A percentile compares a stretch with the other conserved stretches of the same genome.
phyloP scores from a whole-genome alignment of 2,888 invertebrate species.

The Eledona agricola region DNA sequence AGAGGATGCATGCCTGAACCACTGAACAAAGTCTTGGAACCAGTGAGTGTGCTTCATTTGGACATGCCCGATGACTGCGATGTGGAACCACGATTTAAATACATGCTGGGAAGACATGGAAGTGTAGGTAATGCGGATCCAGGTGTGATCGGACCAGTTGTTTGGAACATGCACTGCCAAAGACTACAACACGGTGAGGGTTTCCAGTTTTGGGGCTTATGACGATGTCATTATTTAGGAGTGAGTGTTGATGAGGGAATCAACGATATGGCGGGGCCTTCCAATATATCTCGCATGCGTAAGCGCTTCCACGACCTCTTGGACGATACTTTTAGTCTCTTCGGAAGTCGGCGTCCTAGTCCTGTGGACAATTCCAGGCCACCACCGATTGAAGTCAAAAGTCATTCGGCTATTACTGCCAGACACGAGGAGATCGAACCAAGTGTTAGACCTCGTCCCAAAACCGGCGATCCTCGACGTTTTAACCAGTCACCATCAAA shows the following conservation, averaged over 20 bases:
- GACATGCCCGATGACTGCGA: slow-evolving; percentile 66
- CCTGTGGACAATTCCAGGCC: slow-evolving; percentile 51
- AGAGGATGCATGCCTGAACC: slow-evolving; percentile 81
- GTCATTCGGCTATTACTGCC: slow-evolving; percentile 56
- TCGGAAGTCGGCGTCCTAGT: slow-evolving; percentile 72
- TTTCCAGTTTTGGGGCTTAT: neutral
- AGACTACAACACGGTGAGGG: slow-evolving; percentile 67
- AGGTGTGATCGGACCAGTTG: slow-evolving; percentile 83
- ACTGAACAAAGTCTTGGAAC: slow-evolving; percentile 79
- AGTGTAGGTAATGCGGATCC: slow-evolving; percentile 78
- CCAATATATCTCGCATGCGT: slow-evolving; percentile 71
- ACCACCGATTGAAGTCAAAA: slow-evolving; percentile 57
- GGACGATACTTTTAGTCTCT: slow-evolving; percentile 81
- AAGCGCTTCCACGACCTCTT: slow-evolving; percentile 79
- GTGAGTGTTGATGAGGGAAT: slow-evolving; percentile 59
- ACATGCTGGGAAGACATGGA: slow-evolving; percentile 68
- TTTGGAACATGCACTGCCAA: slow-evolving; percentile 83
- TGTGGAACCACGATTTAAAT: no score
- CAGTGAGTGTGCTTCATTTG: slow-evolving; percentile 77
- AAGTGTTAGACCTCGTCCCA: slow-evolving; percentile 53
- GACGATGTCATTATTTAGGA: slow-evolving; percentile 46
- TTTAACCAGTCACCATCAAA: slow-evolving; percentile 57
- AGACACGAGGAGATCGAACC: slow-evolving; percentile 47
- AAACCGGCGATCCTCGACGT: slow-evolving; percentile 56
- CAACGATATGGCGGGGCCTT: slow-evolving; percentile 58